These are phyloP conservation scores for Drosophila birchii DNA, from an alignment of 2,888 invertebrate species.

Conservation along the genomic window DNA sequence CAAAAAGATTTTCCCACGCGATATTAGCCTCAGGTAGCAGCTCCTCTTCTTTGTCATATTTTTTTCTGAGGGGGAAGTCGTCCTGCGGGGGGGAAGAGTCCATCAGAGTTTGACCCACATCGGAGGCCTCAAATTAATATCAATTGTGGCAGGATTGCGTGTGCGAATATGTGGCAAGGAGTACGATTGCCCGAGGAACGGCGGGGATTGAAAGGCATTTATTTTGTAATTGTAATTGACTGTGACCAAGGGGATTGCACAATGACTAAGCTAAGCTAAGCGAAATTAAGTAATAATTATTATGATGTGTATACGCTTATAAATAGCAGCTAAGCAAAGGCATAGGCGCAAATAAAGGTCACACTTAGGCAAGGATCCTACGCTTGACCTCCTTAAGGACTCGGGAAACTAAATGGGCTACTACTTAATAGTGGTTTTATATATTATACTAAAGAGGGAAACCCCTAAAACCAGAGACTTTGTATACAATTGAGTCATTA, in stretches of 20 bases:
- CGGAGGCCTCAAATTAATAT: slow-evolving; percentile 67
- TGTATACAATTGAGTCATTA: background rate
- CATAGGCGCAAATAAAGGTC: slow-evolving; percentile 34
- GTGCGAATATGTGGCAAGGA: slow-evolving; percentile 40
- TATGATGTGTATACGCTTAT: slow-evolving; percentile 47
- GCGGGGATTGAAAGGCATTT: slow-evolving; percentile 55
- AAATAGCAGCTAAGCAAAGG: slow-evolving; percentile 12
- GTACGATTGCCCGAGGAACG: slow-evolving; percentile 21
- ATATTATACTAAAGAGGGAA: slow-evolving; percentile 3
- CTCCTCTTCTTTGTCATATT: slow-evolving; percentile 27
- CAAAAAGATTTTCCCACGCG: slow-evolving; percentile 73
- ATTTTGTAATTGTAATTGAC: slow-evolving; percentile 56
- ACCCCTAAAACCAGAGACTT: background rate
- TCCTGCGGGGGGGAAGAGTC: background rate
- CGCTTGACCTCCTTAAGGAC: slow-evolving; percentile 25
- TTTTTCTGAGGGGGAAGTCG: slow-evolving; percentile 5
- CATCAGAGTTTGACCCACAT: slow-evolving; percentile 51
- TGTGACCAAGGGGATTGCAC: slow-evolving; percentile 53
- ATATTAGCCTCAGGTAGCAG: slow-evolving; percentile 38
- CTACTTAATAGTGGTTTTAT: slow-evolving; percentile 14
- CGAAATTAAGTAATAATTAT: slow-evolving; percentile 55
- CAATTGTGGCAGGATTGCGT: slow-evolving; percentile 65
- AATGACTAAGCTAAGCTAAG: slow-evolving; percentile 45
- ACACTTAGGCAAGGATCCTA: slow-evolving; percentile 25
- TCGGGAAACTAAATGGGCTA: background rate